A percentile compares a stretch with the other conserved stretches of the same genome.
Evolutionary conservation across 2,797 vertebrate genomes (phyloP).

Genomic region (Bradypus variegatus): DNA sequence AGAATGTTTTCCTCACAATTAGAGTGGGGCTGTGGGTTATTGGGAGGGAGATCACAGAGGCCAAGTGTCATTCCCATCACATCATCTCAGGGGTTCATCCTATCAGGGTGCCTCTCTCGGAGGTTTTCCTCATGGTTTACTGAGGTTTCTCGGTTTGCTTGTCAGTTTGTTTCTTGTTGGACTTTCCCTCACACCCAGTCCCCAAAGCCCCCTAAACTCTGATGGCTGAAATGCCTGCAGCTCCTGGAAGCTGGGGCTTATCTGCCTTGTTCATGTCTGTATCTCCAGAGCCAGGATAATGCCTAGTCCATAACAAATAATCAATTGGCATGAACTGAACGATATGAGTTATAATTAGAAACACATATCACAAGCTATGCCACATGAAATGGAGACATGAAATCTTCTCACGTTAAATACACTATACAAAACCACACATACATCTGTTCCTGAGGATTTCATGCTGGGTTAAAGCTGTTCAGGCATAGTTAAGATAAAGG

Average conservation of each 20-base stretch:
- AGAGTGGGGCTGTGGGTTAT: too few species aligned
- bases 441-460: not conserved
- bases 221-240: rapidly evolving
- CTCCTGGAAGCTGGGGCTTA: not conserved
- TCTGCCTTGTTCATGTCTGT: not conserved
- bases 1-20: too few species aligned
- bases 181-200: too few species aligned
- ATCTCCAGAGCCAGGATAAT: not conserved
- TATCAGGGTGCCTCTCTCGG: too few species aligned
- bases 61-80: too few species aligned
- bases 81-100: too few species aligned
- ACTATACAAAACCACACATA: not conserved
- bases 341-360: rapidly evolving
- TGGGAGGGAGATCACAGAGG: too few species aligned
- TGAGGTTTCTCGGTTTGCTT: too few species aligned
- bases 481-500: not conserved
- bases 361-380: not conserved
- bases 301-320: not conserved
- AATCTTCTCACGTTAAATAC: rapidly evolving
- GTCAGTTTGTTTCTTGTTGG: too few species aligned
- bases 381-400: not conserved
- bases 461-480: not conserved
- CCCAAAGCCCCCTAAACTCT: not conserved
- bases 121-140: too few species aligned
- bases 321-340: not conserved